These are phyloP conservation scores for Cathartes aura DNA, from an alignment of 2,113 vertebrate genomes.

Conservation along the genomic window DNA sequence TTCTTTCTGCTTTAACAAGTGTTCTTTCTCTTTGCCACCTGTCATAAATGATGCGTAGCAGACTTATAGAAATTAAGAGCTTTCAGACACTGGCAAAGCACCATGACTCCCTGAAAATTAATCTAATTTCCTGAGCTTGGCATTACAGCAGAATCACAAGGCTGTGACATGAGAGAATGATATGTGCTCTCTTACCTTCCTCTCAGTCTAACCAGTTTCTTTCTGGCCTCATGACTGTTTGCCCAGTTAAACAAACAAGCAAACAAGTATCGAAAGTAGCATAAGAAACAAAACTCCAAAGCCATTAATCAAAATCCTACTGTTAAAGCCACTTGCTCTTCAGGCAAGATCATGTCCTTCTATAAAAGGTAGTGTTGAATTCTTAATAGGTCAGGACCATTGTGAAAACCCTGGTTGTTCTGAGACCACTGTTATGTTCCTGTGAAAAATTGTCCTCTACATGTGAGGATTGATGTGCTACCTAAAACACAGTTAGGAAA, in stretches of 20 bases:
- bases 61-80: background rate
- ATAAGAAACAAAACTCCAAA: background rate
- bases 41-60: background rate
- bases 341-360: background rate
- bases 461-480: background rate
- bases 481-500: background rate
- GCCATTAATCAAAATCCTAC: background rate
- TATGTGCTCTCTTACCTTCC: background rate
- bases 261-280: background rate
- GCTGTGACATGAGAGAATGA: background rate
- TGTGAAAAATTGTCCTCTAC: background rate
- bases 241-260: background rate
- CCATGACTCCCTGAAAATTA: background rate
- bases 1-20: background rate
- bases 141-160: background rate
- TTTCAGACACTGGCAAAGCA: background rate
- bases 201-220: background rate
- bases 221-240: background rate
- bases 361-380: background rate
- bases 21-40: background rate
- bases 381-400: background rate
- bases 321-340: background rate
- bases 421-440: background rate
- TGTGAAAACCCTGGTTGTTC: background rate
- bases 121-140: background rate